Evolutionary conservation across 2,113 vertebrate genomes (phyloP).

Genomic region (Chlorocebus sabaeus): DNA sequence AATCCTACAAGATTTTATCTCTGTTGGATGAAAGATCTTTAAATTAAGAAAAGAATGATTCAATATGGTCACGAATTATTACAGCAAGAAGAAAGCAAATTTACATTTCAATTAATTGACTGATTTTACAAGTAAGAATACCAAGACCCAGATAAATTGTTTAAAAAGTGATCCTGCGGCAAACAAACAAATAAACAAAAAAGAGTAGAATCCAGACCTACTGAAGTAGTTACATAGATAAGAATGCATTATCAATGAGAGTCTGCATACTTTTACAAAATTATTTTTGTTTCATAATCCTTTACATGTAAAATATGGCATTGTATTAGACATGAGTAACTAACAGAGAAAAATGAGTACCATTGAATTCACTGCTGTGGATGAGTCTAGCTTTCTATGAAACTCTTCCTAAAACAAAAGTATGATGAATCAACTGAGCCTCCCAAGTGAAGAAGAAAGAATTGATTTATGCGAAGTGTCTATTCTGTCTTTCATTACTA

Average conservation of each 20-base stretch:
- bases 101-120: not conserved
- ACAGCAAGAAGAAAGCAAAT: not conserved
- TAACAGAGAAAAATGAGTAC: not conserved
- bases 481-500: not conserved
- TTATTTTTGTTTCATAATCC: not conserved
- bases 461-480: not conserved
- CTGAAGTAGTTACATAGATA: not conserved
- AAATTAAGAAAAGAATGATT: not conserved
- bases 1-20: not conserved
- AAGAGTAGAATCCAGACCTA: not conserved
- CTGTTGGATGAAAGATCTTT: not conserved
- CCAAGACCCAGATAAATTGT: not conserved
- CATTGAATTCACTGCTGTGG: not conserved
- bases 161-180: not conserved
- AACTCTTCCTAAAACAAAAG: not conserved
- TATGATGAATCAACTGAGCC: not conserved
- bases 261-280: not conserved
- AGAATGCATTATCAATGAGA: not conserved
- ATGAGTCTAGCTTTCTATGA: not conserved
- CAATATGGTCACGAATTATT: not conserved
- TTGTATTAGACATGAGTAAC: not conserved
- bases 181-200: not conserved
- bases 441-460: not conserved
- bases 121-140: not conserved
- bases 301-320: not conserved